Evolutionary conservation across 2,888 invertebrate species (phyloP), one percentile per base, ranked within the genome.

Genomic region (Drosophila birchii): DNA sequence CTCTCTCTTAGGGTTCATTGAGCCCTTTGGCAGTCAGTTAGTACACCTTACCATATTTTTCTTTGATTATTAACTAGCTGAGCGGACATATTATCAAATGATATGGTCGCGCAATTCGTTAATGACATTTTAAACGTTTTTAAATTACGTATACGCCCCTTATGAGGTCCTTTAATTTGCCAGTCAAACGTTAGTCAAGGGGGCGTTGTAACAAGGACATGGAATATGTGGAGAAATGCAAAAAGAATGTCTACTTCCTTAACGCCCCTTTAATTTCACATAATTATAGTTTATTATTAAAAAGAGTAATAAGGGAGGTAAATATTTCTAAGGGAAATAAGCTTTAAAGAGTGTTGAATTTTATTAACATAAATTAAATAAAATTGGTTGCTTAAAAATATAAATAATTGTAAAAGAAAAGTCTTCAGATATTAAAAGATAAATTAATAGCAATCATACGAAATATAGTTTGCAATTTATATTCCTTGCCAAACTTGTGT

Each of bases 101-200:
- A 75, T 79, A 78, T 79, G 78, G 70, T 76, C 32, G 39, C 55
- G 57, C 72, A 72, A 78, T 70, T 88, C 77, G 85, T 77, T 86
- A 88, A 88, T 88, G 87, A 61, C 78, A 76, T 88, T 86, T 86
- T 87, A 88, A 88, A 87, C 80, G 89, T 36, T 86, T 87, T 87
- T 69, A 80, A 86, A 86, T 88, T 86, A 76, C 89, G 81, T 67
- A 81, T 84, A 84, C 89, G 85, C 85, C 78, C 74, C 81, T 36
- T 53, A 59, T 59, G 61, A 16, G 79, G 60, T 66, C 74, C 63
- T 69, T 64, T 72, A 57, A 80, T 74, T 72, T 73, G 47, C n/a
- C 55, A 41, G 45, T 8, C 39, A 36, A n/a, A 29, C 20, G 20
- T 11, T n/a, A 47, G 56, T 45, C 55, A 18, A 43, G 39, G 34